Percentiles rank a stretch among this genome's conserved stretches.
phyloP scores from a whole-genome alignment of 2,888 invertebrate species.

The Orthosia gothica region DNA sequence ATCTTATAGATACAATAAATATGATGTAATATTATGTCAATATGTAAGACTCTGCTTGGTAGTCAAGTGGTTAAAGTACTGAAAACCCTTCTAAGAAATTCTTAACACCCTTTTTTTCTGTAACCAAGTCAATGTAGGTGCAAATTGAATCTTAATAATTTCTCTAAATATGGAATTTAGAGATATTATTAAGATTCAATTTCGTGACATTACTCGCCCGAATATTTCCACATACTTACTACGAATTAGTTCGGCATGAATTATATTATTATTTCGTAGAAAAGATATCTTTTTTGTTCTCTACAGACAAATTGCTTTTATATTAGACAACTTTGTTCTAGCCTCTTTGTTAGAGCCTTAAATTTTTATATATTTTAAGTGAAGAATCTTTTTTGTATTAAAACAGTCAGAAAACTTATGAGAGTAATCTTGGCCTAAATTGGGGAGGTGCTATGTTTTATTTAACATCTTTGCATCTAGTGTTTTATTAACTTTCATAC shows the following conservation, averaged over 20 bases:
- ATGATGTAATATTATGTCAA: too few relatives aligned
- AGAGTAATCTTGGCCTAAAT: slow-evolving; percentile 10
- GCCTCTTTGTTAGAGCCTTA: slow-evolving; percentile 37
- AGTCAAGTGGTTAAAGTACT: not conserved
- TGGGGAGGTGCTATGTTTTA: slow-evolving; percentile 2
- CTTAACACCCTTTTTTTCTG: too few relatives aligned
- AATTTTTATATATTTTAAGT: slow-evolving; percentile 49
- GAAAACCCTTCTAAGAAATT: too few relatives aligned
- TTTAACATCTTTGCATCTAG: slow-evolving; percentile 9
- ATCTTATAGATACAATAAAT: too few relatives aligned
- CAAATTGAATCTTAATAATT: too few relatives aligned
- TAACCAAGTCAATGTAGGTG: too few relatives aligned
- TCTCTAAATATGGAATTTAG: too few relatives aligned
- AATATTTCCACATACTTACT: slow-evolving; percentile 45
- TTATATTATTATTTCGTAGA: slow-evolving; percentile 72
- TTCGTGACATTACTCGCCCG: too few relatives aligned
- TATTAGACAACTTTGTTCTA: slow-evolving; percentile 56
- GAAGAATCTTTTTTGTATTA: slow-evolving; percentile 19
- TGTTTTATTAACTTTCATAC: not conserved
- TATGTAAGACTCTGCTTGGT: not conserved
- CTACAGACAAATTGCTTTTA: slow-evolving; percentile 66
- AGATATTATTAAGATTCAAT: too few relatives aligned
- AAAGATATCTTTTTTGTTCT: slow-evolving; percentile 55
- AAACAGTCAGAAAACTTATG: slow-evolving; percentile 13
- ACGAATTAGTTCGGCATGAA: slow-evolving; percentile 71